A percentile compares a stretch with the other conserved stretches of the same genome.
These are phyloP conservation scores for Eunapius fragilis DNA, from an alignment of 37 sponge, comb jelly and placozoan species.

Conservation along the genomic window DNA sequence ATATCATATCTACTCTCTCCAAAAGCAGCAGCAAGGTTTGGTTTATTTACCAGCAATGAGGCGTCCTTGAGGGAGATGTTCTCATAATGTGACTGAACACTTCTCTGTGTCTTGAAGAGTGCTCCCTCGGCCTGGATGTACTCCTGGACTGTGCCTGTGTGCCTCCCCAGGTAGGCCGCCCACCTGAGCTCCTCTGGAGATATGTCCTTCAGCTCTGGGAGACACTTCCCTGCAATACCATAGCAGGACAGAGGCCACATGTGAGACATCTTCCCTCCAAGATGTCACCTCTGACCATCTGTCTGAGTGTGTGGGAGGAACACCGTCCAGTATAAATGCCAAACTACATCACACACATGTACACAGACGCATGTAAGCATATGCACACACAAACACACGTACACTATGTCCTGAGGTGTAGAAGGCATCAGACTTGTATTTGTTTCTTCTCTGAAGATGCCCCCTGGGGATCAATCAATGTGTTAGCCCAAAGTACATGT, in stretches of 20 bases:
- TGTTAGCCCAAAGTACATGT: background rate
- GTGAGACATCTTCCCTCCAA: slow-evolving; percentile 15
- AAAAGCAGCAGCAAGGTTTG: no score
- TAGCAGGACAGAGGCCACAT: slow-evolving; percentile 83
- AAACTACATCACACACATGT: background rate
- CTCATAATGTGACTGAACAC: slow-evolving; percentile 36
- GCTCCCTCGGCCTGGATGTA: background rate
- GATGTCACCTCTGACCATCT: slow-evolving; percentile 44
- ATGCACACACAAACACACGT: background rate
- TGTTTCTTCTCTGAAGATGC: background rate
- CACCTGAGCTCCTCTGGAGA: slow-evolving; percentile 75
- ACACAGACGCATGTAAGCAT: background rate
- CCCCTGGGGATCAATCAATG: background rate
- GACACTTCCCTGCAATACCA: slow-evolving; percentile 13
- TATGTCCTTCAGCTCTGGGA: slow-evolving; percentile 52
- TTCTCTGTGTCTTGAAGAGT: slow-evolving; percentile 7
- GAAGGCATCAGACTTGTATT: background rate
- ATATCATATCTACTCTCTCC: no score
- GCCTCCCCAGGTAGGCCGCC: slow-evolving; percentile 57
- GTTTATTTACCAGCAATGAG: slow-evolving; percentile 39
- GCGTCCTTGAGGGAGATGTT: slow-evolving; percentile 52
- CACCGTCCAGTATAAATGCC: background rate
- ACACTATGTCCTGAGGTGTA: background rate
- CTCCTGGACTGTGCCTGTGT: background rate
- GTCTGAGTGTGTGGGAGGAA: slow-evolving; percentile 20